A percentile compares a stretch with the other conserved stretches of the same genome.
Conservation (phyloP, 2,888 invertebrate species). For the Axea sp. region DNA sequence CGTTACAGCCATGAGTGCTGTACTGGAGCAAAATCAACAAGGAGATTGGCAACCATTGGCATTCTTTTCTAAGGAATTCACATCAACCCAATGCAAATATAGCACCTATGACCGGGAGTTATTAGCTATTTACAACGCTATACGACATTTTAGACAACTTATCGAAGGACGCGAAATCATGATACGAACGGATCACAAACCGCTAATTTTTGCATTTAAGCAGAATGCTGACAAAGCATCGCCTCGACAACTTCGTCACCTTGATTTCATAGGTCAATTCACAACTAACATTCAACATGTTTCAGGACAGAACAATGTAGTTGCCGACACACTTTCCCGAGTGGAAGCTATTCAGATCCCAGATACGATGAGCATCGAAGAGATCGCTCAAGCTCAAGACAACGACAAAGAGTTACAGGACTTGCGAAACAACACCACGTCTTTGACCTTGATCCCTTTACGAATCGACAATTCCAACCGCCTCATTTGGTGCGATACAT, state of each 20-base stretch:
- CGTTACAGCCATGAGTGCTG: background rate
- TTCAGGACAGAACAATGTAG: background rate
- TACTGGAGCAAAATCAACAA: slow-evolving; percentile 1
- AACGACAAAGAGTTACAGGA: too few species aligned
- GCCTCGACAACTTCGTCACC: background rate
- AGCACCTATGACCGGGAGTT: background rate
- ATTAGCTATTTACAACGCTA: background rate
- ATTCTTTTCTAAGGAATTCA: slow-evolving; percentile 4
- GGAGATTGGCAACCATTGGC: background rate
- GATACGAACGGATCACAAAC: slow-evolving; percentile 56
- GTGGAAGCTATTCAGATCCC: background rate
- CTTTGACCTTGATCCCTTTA: too few species aligned
- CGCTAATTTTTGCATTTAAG: slow-evolving; percentile 1
- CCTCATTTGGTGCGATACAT: too few species aligned
- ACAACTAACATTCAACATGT: background rate
- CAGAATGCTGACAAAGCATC: slow-evolving; percentile 29
- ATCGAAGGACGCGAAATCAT: background rate
- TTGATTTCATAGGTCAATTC: background rate
- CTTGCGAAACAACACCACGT: too few species aligned
- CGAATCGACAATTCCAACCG: too few species aligned
- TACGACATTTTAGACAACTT: background rate
- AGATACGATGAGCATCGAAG: too few species aligned
- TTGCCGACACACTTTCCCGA: background rate
- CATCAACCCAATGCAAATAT: background rate
- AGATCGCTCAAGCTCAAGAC: too few species aligned